Evolutionary conservation across 2,113 vertebrate genomes (phyloP).

Genomic region (Ornithorhynchus anatinus): DNA sequence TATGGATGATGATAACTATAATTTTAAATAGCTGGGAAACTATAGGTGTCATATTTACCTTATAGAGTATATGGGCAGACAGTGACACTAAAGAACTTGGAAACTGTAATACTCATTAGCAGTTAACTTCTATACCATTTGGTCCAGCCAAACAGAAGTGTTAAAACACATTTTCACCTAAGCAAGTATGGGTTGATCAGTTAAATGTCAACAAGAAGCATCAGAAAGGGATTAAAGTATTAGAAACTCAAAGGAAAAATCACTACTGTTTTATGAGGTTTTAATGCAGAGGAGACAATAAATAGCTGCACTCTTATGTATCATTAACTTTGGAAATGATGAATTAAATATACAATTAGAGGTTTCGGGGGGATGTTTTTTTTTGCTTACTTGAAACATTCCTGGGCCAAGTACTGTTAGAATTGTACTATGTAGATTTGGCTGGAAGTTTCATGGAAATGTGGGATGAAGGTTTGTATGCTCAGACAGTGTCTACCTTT

Average conservation of each 20-base stretch:
- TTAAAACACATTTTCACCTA: conserved; percentile 54
- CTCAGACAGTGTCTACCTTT: conserved; percentile 9
- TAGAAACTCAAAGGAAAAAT: background rate
- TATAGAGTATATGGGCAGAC: background rate
- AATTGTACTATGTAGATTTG: background rate
- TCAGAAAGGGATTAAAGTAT: conserved; percentile 20
- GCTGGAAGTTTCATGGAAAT: conserved; percentile 5
- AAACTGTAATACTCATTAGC: conserved; percentile 40
- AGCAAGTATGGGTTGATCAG: background rate
- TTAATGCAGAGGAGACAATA: background rate
- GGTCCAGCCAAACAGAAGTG: conserved; percentile 47
- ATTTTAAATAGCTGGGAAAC: no score
- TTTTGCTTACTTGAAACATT: conserved; percentile 14
- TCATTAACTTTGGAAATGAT: background rate
- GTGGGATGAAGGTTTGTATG: conserved; percentile 7
- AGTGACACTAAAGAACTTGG: background rate
- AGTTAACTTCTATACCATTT: conserved; percentile 37
- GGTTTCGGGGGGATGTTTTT: no score
- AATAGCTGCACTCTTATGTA: background rate
- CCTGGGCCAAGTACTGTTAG: background rate
- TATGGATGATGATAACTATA: no score
- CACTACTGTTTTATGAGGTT: background rate
- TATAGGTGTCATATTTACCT: no score
- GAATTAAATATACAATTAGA: no score
- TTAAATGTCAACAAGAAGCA: conserved; percentile 35